These are phyloP conservation scores for Crossocerus cetratus DNA, from an alignment of 2,888 invertebrate species.

Conservation along the genomic window DNA sequence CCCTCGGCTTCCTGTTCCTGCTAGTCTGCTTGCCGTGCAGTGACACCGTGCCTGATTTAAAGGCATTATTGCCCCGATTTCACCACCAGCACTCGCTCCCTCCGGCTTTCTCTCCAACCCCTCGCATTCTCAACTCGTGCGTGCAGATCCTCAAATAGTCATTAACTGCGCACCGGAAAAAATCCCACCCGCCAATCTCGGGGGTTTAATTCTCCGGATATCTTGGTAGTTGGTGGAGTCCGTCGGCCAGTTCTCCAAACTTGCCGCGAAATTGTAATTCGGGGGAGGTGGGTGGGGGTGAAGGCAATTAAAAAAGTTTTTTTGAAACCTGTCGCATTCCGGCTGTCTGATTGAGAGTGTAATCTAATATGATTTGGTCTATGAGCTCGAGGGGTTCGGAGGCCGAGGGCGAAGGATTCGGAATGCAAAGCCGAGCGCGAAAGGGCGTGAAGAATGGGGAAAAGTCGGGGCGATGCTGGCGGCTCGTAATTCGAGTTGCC, in stretches of 20 bases:
- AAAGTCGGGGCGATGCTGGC: slow-evolving; percentile 7
- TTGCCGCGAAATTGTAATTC: too few relatives aligned
- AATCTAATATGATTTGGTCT: neutral
- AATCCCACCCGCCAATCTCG: too few relatives aligned
- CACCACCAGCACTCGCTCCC: neutral
- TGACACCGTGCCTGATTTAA: neutral
- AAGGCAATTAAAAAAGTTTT: too few relatives aligned
- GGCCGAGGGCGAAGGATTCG: slow-evolving; percentile 16
- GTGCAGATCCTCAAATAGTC: neutral
- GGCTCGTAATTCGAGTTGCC: slow-evolving; percentile 37
- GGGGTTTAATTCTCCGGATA: too few relatives aligned
- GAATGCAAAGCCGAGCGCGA: slow-evolving; percentile 18
- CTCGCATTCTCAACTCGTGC: neutral
- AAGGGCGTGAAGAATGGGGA: slow-evolving; percentile 13
- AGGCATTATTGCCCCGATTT: slow-evolving; percentile 5
- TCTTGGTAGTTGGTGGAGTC: too few relatives aligned
- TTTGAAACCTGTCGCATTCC: too few relatives aligned
- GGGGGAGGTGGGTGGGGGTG: too few relatives aligned
- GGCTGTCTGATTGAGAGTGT: too few relatives aligned
- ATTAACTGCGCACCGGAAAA: neutral
- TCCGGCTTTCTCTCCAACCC: neutral
- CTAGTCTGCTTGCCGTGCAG: neutral
- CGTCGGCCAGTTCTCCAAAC: too few relatives aligned
- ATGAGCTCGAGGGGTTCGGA: neutral
- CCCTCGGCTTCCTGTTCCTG: neutral